A percentile compares a stretch with the other conserved stretches of the same genome.
Evolutionary conservation across 37 sponge, comb jelly and placozoan genomes (phyloP).

Genomic region (Agelas oroides): DNA sequence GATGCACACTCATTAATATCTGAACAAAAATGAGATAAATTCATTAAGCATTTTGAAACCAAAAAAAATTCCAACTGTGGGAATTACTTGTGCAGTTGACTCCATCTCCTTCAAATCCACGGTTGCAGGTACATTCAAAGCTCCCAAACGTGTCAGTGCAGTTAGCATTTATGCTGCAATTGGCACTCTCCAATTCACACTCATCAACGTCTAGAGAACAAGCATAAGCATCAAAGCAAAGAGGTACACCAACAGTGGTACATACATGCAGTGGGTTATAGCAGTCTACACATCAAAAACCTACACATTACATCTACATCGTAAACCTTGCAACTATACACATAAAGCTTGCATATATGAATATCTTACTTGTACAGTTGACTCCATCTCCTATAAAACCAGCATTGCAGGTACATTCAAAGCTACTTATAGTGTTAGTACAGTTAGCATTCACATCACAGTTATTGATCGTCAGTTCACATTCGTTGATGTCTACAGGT

Average conservation of each 20-base stretch:
- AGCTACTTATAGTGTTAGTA: slow-evolving; percentile 15
- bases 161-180: slow-evolving; percentile 22
- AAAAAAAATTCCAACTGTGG: too few species aligned
- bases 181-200: neutral
- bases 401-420: slow-evolving; percentile 10
- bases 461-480: neutral
- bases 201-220: slow-evolving; percentile 22
- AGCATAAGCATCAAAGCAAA: too few species aligned
- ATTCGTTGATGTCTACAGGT: slow-evolving; percentile 25
- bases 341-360: too few species aligned
- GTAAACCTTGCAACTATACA: too few species aligned
- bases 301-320: too few species aligned
- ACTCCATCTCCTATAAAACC: slow-evolving; percentile 31
- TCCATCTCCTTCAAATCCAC: slow-evolving; percentile 51
- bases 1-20: slow-evolving; percentile 23
- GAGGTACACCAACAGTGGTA: too few species aligned
- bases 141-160: slow-evolving; percentile 9
- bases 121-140: slow-evolving; percentile 26
- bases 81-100: neutral
- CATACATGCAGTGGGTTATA: too few species aligned
- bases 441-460: slow-evolving; percentile 33
- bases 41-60: neutral
- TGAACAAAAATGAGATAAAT: neutral
- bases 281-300: too few species aligned
- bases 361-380: neutral